These are phyloP conservation scores for Pentalonia nigronervosa DNA, from an alignment of 1,140 invertebrate genomes.

Conservation along the genomic window DNA sequence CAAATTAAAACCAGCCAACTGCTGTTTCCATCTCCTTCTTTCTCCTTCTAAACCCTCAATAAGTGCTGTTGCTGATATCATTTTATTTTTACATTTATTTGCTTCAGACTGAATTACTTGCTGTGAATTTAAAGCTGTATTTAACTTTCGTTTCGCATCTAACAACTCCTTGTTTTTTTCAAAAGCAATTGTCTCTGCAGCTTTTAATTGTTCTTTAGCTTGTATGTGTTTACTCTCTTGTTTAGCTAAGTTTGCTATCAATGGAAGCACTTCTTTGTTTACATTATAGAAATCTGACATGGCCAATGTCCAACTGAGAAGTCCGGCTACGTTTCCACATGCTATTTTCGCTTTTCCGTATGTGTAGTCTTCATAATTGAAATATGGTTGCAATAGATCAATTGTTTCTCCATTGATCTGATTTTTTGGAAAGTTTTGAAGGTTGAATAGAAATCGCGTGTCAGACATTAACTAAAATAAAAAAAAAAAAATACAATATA, in stretches of 20 bases:
- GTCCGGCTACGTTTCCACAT: constrained; percentile 85
- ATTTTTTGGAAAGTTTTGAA: constrained; percentile 93
- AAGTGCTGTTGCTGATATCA: constrained; percentile 84
- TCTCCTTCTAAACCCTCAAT: constrained; percentile 88
- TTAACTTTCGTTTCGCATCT: constrained; percentile 79
- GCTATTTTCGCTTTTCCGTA: constrained; percentile 88
- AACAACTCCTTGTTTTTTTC: constrained; percentile 79
- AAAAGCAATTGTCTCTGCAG: constrained; percentile 80
- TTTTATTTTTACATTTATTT: constrained; percentile 84
- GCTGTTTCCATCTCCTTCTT: constrained; percentile 82
- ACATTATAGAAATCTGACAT: constrained; percentile 93
- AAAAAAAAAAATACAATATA: constrained; percentile 13
- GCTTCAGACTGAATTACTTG: constrained; percentile 81
- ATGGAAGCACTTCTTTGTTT: constrained; percentile 83
- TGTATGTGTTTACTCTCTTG: constrained; percentile 63
- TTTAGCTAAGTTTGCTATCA: constrained; percentile 76
- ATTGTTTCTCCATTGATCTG: constrained; percentile 83
- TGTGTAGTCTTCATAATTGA: constrained; percentile 85
- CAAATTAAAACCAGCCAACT: constrained; percentile 77
- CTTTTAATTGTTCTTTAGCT: constrained; percentile 78
- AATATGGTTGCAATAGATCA: constrained; percentile 82
- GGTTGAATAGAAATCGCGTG: constrained; percentile 81
- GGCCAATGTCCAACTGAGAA: constrained; percentile 92
- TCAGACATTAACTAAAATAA: constrained; percentile 76
- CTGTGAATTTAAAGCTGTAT: constrained; percentile 74